Evolutionary conservation across 2,113 vertebrate genomes (phyloP), one percentile per base, ranked within the genome.

Genomic region (Ahaetulla prasina): DNA sequence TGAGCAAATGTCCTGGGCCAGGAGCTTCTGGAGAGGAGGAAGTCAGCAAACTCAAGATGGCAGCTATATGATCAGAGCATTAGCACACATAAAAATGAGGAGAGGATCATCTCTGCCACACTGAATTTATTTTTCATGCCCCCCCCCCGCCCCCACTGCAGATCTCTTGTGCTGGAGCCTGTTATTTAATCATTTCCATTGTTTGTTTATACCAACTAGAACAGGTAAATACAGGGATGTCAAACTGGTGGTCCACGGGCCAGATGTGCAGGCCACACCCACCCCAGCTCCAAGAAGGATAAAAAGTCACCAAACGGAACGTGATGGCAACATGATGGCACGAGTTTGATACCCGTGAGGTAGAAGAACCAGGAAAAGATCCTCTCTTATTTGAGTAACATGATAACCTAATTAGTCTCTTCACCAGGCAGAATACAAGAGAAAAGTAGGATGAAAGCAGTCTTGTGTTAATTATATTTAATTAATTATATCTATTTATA

Each of bases 101-200:
- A 39, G n/a, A 39, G 39, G 16, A 16, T 74, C 6, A 74, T 74
- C 16, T 16, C 68, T 39, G 16, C n/a, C n/a, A 39, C 20, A 74
- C 5, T 74, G 16, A 39, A 2, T 74, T 74, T 39, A 74, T 74
- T 74, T 74, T 74, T 39, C 35, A 57, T n/a, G n/a, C 23, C 7
- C 54, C 2, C 22, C 0, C 8, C 0, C 23, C 2, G 5, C 0
- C 0, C 0, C 0, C 63, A 35, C 6, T 74, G n/a, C 16, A 74
- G 68, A 20, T 8, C 7, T 18, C 68, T 20, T 74, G 14, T 74
- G 20, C 7, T 74, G 16, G n/a, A 74, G 68, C 68, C 39, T 39
- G 7, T 18, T 74, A 35, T 39, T 16, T 35, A 74, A 74, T 74
- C 16, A 39, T 74, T 74, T 20, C 14, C 63, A 74, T 74, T n/a